Conservation (phyloP, 2,797 vertebrate genomes). For the Crocodylus rhombifer region DNA sequence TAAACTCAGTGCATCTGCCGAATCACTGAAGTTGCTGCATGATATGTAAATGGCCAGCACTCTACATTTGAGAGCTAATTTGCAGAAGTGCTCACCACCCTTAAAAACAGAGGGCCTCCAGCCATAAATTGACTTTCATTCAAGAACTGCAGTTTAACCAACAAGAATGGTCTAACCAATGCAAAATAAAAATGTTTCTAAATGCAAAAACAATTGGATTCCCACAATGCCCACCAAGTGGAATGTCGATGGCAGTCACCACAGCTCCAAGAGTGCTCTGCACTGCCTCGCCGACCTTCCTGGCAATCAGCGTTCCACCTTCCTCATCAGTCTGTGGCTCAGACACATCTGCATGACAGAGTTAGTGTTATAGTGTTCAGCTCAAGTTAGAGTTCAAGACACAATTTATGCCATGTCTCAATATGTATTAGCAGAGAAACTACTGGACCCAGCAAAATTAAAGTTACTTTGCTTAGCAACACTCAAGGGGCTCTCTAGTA, state of each 20-base stretch:
- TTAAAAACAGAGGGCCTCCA: constrained; percentile 25
- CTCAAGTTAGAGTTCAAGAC: neutral
- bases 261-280: constrained; percentile 97
- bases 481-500: neutral
- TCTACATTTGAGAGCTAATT: neutral
- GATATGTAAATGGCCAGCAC: neutral
- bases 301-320: constrained; percentile 93
- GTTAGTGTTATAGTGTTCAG: neutral
- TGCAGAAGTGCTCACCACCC: constrained; percentile 19
- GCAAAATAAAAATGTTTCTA: constrained; percentile 1
- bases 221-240: constrained; percentile 88
- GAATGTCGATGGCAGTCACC: constrained; percentile 97
- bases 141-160: neutral
- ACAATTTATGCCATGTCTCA: neutral
- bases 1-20: neutral
- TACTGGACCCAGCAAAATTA: neutral
- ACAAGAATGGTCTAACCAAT: neutral
- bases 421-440: neutral
- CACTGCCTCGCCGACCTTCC: constrained; percentile 97
- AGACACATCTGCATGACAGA: constrained; percentile 74
- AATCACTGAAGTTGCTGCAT: neutral
- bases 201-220: neutral
- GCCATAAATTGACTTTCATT: neutral
- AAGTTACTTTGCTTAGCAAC: neutral
- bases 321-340: constrained; percentile 90